Base-by-base conservation (phyloP, 2,797 vertebrate genomes). In the Thalassophryne amazonica region DNA sequence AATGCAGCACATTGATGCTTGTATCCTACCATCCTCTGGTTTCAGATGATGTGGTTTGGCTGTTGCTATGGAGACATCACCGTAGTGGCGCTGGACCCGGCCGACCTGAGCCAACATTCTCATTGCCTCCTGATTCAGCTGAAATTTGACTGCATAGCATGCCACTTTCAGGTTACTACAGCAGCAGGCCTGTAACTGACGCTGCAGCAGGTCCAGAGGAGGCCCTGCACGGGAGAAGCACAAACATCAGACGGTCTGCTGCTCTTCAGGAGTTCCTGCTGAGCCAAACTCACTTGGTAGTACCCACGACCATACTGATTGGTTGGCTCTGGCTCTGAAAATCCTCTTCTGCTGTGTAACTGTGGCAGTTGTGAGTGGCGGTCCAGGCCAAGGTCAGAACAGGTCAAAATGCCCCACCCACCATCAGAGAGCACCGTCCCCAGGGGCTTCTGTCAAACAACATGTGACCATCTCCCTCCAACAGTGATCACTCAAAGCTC, bases 91-190 rank as follows among this genome's bases (percentile, higher is more conserved):
- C 18, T 96, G 94, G 1, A 93, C 94, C 14, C 94, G 80, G 12
- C 94, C 93, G 22, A 97, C 93, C 70, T 97, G 93, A 0, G 93
- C 94, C 1, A 95, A 88, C 63, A 97, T 94, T 7, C 93, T 93
- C 94, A 97, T 97, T 80, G 94, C 88, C 58, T 96, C 94, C 76
- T 97, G 94, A 4, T 95, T 94, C 0, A 93, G 95, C 57, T 95
- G 95, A 0, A 93, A 93, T 72, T 95, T 96, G 29, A 96, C 94
- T 0, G 94, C 95, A 40, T 96, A 96, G 25, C 95, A 93, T 18
- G 95, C 95, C 78, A 98, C 84, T 71, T 98, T 98, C 0, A 95
- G 95, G 65, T 98, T 95, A 10, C 95, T 98, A 50, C 93, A 85
- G 60, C 98, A 96, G 36, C 94, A 91, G 1, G 93, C 86, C 76